Conservation (phyloP, 1,140 invertebrate species). For the Apis dorsata region DNA sequence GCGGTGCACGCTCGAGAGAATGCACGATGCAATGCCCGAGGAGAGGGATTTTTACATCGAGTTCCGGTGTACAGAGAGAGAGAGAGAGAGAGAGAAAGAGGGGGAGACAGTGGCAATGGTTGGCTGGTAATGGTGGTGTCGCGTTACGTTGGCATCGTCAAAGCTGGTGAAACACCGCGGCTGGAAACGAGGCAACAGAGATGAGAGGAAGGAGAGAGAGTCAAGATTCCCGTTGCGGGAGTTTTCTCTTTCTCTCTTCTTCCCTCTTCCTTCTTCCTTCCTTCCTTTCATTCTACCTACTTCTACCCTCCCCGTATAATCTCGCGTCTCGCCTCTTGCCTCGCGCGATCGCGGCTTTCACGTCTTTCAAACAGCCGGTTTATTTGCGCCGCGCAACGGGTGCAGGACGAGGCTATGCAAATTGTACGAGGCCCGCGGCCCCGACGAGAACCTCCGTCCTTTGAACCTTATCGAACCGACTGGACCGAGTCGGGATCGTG, state of each 20-base stretch:
- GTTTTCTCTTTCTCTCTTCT: background rate
- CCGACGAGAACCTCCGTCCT: constrained; percentile 26
- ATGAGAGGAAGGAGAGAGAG: background rate
- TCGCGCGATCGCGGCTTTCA: constrained; percentile 13
- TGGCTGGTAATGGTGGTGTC: constrained; percentile 29
- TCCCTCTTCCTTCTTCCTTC: background rate
- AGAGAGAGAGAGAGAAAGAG: constrained; percentile 5
- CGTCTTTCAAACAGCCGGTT: constrained; percentile 30
- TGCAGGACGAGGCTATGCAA: constrained; percentile 26
- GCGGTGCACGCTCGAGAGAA: constrained; percentile 54
- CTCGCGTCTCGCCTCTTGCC: constrained; percentile 4
- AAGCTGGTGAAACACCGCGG: background rate
- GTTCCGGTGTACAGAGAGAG: constrained; percentile 21
- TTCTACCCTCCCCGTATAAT: background rate
- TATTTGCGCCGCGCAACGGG: constrained; percentile 19
- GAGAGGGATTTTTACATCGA: constrained; percentile 71
- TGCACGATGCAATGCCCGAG: constrained; percentile 68
- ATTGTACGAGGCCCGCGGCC: constrained; percentile 31
- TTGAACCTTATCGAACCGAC: constrained; percentile 55
- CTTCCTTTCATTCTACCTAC: background rate
- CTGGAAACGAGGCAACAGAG: background rate
- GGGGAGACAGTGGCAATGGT: constrained; percentile 11
- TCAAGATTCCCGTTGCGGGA: constrained; percentile 36
- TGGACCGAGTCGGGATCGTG: constrained; percentile 32
- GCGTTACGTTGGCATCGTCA: constrained; percentile 11